These are phyloP conservation scores for Lordiphosa andalusiaca DNA, from an alignment of 2,888 invertebrate genomes.

Conservation along the genomic window DNA sequence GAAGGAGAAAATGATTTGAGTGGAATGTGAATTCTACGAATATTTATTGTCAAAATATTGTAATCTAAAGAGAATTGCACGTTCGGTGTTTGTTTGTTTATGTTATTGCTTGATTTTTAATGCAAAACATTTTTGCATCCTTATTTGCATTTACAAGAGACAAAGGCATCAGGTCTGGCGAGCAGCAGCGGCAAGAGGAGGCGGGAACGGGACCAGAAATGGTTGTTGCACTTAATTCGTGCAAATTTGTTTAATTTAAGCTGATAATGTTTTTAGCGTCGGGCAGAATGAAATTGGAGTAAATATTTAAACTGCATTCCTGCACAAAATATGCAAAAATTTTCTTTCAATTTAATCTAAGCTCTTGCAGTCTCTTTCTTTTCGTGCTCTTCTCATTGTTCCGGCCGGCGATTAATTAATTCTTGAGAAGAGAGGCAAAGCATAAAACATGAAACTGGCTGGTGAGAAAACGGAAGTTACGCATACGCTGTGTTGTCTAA, in stretches of 20 bases:
- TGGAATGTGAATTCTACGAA: too few relatives aligned
- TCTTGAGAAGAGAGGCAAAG: constrained; percentile 44
- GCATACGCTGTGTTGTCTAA: constrained; percentile 47
- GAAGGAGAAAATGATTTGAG: too few relatives aligned
- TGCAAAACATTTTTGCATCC: constrained; percentile 28
- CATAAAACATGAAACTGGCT: constrained; percentile 25
- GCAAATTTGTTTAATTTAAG: constrained; percentile 47
- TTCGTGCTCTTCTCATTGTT: constrained; percentile 16
- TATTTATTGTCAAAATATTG: too few relatives aligned
- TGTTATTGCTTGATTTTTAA: constrained; percentile 18
- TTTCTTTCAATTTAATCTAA: background rate
- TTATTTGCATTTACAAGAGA: constrained; percentile 41
- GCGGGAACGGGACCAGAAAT: background rate
- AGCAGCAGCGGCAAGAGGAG: background rate
- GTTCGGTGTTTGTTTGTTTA: constrained; percentile 10
- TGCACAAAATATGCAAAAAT: constrained; percentile 21
- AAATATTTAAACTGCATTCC: constrained; percentile 58
- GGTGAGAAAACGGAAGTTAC: constrained; percentile 35
- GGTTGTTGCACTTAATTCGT: constrained; percentile 47
- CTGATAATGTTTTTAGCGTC: constrained; percentile 36
- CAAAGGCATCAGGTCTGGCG: background rate
- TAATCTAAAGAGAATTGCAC: background rate
- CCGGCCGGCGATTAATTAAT: constrained; percentile 48
- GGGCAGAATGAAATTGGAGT: constrained; percentile 25
- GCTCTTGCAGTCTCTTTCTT: background rate